These are phyloP conservation scores for Zosterops japonicus DNA, from an alignment of 2,113 vertebrate species.

Conservation along the genomic window DNA sequence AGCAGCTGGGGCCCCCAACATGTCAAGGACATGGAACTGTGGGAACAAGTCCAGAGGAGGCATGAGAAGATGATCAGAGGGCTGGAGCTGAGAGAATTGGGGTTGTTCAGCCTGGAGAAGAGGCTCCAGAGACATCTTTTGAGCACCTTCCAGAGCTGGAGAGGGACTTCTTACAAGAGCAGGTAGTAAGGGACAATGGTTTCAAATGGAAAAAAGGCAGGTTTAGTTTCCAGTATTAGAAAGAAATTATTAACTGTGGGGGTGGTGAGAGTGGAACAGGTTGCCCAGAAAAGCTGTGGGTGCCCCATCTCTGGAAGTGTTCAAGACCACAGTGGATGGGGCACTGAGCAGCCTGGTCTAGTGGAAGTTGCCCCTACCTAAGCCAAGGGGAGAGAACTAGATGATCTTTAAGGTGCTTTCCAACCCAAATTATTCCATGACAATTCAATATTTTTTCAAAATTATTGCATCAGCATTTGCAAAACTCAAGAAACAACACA, in stretches of 20 bases:
- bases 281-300: neutral
- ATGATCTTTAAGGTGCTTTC: neutral
- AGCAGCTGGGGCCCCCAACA: accelerated
- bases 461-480: neutral
- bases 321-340: neutral
- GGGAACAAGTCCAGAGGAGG: neutral
- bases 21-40: neutral
- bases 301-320: neutral
- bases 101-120: neutral
- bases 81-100: neutral
- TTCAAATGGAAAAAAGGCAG: neutral
- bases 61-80: neutral
- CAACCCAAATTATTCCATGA: neutral
- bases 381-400: neutral
- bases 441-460: neutral
- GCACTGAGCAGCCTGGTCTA: neutral
- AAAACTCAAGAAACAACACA: neutral
- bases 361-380: neutral
- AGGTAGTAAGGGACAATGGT: neutral
- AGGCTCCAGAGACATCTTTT: neutral
- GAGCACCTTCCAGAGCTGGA: neutral
- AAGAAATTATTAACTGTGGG: neutral
- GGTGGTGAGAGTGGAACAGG: neutral
- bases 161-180: neutral
- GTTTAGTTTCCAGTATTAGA: neutral